Percentiles rank a stretch among this genome's conserved stretches.
Evolutionary conservation across 2,797 vertebrate species (phyloP).

Genomic region (Alfaro cultratus): DNA sequence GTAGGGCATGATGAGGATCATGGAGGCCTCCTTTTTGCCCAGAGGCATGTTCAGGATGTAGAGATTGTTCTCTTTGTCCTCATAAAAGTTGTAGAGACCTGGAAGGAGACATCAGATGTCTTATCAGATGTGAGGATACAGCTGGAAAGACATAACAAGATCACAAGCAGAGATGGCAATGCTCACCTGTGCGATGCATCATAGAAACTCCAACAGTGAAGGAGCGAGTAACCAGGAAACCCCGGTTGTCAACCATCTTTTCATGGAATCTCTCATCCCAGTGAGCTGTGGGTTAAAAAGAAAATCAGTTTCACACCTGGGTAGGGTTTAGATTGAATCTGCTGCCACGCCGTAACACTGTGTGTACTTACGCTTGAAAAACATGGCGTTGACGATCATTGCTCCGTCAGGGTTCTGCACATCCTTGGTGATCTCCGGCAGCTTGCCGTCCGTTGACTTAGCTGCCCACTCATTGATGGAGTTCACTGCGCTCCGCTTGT

Average conservation of each 20-base stretch:
- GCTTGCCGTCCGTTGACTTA: constrained; percentile 91
- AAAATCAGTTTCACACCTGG: not conserved
- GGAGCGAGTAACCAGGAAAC: constrained; percentile 91
- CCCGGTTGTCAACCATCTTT: constrained; percentile 94
- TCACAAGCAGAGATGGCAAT: not conserved
- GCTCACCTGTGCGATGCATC: constrained; percentile 96
- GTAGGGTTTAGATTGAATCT: not conserved
- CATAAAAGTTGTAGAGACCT: constrained; percentile 93
- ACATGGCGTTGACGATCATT: constrained; percentile 95
- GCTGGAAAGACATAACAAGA: constrained; percentile 18
- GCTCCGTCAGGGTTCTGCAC: constrained; percentile 93
- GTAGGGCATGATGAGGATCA: constrained; percentile 94
- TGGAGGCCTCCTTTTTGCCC: constrained; percentile 93
- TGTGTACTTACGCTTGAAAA: constrained; percentile 93
- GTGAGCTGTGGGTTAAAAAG: constrained; percentile 82
- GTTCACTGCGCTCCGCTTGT: constrained; percentile 93
- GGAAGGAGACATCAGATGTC: constrained; percentile 3
- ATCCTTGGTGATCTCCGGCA: constrained; percentile 91
- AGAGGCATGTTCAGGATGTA: constrained; percentile 91
- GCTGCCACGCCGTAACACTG: not conserved
- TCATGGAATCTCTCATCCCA: constrained; percentile 95
- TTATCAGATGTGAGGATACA: not conserved
- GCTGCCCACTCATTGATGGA: constrained; percentile 97
- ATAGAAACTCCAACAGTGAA: constrained; percentile 88
- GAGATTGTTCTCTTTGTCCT: constrained; percentile 86